These are phyloP conservation scores for Heliothis subflexa DNA, from an alignment of 1,140 invertebrate genomes.

Conservation along the genomic window DNA sequence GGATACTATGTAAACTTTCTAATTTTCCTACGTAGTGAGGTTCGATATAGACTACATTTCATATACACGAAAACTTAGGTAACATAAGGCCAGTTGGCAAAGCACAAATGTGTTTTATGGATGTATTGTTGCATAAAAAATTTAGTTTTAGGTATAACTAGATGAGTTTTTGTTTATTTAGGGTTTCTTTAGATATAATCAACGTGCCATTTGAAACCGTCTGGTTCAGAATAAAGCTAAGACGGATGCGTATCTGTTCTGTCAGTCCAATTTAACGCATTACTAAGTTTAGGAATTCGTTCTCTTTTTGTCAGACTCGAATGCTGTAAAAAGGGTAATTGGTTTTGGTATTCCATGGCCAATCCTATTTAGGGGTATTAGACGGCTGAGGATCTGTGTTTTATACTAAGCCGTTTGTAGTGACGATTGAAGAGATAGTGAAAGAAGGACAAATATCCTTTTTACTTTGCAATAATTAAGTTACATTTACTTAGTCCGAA, in stretches of 20 bases:
- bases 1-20: no score
- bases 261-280: conserved; percentile 33
- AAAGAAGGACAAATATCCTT: background rate
- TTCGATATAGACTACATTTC: no score
- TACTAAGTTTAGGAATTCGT: conserved; percentile 36
- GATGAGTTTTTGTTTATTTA: no score
- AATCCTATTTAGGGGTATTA: conserved; percentile 15
- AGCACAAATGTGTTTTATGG: no score
- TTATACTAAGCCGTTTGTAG: background rate
- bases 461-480: background rate
- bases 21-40: no score
- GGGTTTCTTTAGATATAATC: no score
- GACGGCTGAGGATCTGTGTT: background rate
- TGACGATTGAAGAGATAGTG: no score
- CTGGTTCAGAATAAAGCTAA: background rate
- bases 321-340: conserved; percentile 29
- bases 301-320: conserved; percentile 17
- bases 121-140: no score
- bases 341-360: conserved; percentile 15
- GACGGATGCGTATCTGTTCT: conserved; percentile 11
- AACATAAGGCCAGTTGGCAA: no score
- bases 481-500: background rate
- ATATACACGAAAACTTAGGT: no score
- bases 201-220: background rate
- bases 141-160: no score